phyloP scores from a whole-genome alignment of 2,113 vertebrate species.

The Antechinus flavipes region DNA sequence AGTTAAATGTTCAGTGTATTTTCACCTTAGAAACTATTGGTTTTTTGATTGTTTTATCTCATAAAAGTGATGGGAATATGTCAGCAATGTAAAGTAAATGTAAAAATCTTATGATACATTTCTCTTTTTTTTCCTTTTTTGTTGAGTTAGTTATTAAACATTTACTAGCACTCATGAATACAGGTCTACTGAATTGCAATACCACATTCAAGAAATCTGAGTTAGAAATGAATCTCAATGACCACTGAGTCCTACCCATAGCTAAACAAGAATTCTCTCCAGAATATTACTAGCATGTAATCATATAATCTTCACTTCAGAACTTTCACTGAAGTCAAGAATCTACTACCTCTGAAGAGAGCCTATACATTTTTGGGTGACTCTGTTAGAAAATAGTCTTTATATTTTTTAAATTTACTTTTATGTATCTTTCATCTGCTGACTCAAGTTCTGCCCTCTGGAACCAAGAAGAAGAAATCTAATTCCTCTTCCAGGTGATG shows the following conservation, averaged over 20 bases:
- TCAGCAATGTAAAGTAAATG: not conserved
- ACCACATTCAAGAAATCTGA: not conserved
- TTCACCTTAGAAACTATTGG: not conserved
- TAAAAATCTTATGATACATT: not conserved
- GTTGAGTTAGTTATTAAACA: not conserved
- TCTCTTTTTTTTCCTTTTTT: not conserved
- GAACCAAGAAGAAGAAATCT: not conserved
- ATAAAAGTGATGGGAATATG: not conserved
- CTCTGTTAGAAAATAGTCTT: not conserved
- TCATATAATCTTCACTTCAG: not conserved
- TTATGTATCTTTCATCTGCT: not conserved
- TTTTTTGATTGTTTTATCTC: not conserved
- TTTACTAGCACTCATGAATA: not conserved
- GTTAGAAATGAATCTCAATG: not conserved
- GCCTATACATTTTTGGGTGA: not conserved
- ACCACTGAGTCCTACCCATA: not conserved
- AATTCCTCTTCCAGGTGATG: not conserved
- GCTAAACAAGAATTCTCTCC: not conserved
- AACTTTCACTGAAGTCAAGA: not conserved
- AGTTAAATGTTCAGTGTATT: not conserved
- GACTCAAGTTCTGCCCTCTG: not conserved
- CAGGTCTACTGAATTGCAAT: not conserved
- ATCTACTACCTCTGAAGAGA: not conserved
- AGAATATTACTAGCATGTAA: not conserved
- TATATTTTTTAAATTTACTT: not conserved